phyloP scores from a whole-genome alignment of 2,113 vertebrate genomes.

The Dendropsophus ebraccatus region DNA sequence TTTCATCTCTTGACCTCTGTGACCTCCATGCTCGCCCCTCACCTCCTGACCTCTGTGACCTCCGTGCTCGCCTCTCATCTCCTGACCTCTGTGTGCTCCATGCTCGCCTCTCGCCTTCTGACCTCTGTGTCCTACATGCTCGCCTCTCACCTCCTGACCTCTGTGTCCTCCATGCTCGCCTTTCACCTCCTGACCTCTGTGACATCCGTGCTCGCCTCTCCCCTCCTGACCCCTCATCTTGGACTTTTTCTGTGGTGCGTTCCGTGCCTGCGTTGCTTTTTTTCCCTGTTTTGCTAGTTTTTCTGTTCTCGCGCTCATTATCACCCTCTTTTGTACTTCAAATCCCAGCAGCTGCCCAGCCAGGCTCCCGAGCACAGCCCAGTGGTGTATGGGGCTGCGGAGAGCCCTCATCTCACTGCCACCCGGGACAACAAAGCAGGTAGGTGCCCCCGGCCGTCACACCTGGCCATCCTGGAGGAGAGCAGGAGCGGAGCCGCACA shows the following conservation, averaged over 20 bases:
- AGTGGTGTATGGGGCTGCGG: slow-evolving; percentile 72
- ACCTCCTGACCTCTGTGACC: not conserved
- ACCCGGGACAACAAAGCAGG: slow-evolving; percentile 80
- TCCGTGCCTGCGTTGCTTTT: slow-evolving; percentile 59
- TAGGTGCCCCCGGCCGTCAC: slow-evolving; percentile 68
- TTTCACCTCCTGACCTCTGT: not conserved
- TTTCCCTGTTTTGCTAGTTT: slow-evolving; percentile 61
- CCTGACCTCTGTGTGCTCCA: not conserved
- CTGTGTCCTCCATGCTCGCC: slow-evolving; percentile 3
- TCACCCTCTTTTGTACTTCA: slow-evolving; percentile 87
- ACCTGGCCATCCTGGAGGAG: no score
- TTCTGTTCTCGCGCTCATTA: slow-evolving; percentile 75
- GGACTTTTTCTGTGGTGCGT: slow-evolving; percentile 16
- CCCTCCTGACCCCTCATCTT: not conserved
- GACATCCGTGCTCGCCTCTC: no score
- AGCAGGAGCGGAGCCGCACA: no score
- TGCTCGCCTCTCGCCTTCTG: not conserved
- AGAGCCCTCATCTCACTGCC: slow-evolving; percentile 73
- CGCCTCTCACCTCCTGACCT: not conserved
- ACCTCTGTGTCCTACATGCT: not conserved
- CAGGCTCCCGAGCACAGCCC: slow-evolving; percentile 87
- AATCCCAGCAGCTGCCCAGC: slow-evolving; percentile 89
- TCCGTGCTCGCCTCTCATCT: slow-evolving; percentile 2
- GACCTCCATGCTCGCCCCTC: no score
- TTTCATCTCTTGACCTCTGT: not conserved